phyloP scores from a whole-genome alignment of 2,888 invertebrate genomes.

The Eristalis arbustorum region DNA sequence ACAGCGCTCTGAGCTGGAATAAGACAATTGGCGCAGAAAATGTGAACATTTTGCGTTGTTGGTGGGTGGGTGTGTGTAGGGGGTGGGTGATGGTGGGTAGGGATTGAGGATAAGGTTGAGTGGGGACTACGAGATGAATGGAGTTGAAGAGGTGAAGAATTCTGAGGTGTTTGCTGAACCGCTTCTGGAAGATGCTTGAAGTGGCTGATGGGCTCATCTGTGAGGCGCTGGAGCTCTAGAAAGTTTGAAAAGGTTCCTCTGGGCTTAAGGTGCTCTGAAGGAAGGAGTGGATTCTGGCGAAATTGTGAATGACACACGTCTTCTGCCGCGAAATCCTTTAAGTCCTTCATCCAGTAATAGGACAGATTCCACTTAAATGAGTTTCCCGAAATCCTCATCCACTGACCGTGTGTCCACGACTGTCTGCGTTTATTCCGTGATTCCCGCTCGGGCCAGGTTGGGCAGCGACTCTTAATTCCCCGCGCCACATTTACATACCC shows the following conservation, averaged over 20 bases:
- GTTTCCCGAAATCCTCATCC: neutral
- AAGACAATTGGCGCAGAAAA: conserved; percentile 49
- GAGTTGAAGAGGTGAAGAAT: neutral
- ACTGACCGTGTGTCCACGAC: neutral
- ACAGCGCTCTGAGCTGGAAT: conserved; percentile 39
- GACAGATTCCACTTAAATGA: no score
- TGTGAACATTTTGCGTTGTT: neutral
- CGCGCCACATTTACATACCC: conserved; percentile 60
- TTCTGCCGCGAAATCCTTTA: no score
- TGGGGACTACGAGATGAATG: no score
- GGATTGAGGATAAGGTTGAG: neutral
- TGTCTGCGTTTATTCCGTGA: neutral
- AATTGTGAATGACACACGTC: no score
- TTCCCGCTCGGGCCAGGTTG: neutral
- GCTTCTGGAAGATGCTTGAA: neutral
- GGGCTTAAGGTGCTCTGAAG: no score
- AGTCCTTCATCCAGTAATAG: no score
- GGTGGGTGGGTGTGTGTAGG: neutral
- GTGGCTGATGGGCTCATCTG: no score
- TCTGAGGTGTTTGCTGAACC: neutral
- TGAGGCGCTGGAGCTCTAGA: no score
- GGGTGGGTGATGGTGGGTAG: neutral
- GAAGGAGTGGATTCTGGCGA: no score
- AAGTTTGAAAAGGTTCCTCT: no score
- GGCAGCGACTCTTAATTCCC: conserved; percentile 55